These are phyloP conservation scores for Centruroides sculpturatus DNA, from an alignment of 1,140 invertebrate genomes.

Conservation along the genomic window DNA sequence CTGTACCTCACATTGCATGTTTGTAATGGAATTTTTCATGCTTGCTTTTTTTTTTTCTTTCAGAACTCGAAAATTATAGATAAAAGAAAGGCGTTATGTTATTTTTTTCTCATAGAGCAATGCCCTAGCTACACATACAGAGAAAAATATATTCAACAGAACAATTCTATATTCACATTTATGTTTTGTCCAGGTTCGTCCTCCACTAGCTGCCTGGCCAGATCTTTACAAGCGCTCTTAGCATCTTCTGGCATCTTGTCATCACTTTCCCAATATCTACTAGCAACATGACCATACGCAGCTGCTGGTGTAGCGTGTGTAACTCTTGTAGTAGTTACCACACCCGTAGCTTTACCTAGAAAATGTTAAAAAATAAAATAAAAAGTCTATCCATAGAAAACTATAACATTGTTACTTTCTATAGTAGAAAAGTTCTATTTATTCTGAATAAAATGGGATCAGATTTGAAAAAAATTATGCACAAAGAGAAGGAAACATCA, in stretches of 20 bases:
- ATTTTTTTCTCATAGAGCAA: no score
- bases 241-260: slow-evolving; percentile 29
- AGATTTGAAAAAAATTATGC: no score
- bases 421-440: no score
- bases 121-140: background rate
- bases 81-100: no score
- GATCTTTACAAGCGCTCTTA: slow-evolving; percentile 39
- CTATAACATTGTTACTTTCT: no score
- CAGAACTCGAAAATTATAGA: no score
- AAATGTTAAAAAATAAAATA: background rate
- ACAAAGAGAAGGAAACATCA: no score
- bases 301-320: slow-evolving; percentile 83
- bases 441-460: no score
- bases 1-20: no score
- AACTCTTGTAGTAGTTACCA: slow-evolving; percentile 79
- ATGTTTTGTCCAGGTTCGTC: slow-evolving; percentile 44
- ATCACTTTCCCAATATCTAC: slow-evolving; percentile 64
- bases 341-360: slow-evolving; percentile 40
- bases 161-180: slow-evolving; percentile 54
- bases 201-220: slow-evolving; percentile 60
- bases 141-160: background rate
- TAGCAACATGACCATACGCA: slow-evolving; percentile 59
- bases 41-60: no score
- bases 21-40: no score
- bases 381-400: no score